These are phyloP conservation scores for Mormyrus proboscirostris DNA, from an alignment of 2,797 vertebrate species.

Conservation along the genomic window DNA sequence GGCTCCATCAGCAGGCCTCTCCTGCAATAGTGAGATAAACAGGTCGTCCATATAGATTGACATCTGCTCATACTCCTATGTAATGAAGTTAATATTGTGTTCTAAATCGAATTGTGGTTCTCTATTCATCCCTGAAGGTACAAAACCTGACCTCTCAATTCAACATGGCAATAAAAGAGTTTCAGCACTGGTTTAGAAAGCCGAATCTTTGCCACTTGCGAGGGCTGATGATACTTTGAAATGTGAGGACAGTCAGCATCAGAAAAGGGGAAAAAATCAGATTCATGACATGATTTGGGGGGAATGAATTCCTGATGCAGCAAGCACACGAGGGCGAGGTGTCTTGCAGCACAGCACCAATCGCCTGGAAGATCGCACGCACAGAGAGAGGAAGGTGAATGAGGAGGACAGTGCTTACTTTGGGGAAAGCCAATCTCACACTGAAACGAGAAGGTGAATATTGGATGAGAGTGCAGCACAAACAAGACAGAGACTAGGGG, in stretches of 20 bases:
- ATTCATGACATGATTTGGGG: background rate
- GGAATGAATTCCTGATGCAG: background rate
- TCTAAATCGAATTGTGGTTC: slow-evolving; percentile 8
- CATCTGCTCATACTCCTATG: slow-evolving; percentile 11
- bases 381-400: background rate
- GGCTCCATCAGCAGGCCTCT: background rate
- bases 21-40: slow-evolving; percentile 19
- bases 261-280: background rate
- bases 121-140: background rate
- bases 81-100: slow-evolving; percentile 20
- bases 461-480: background rate
- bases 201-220: background rate
- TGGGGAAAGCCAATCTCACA: background rate
- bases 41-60: slow-evolving; percentile 31
- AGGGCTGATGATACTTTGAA: background rate
- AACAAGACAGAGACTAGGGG: background rate
- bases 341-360: background rate
- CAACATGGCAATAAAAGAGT: background rate
- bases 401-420: background rate
- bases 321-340: background rate
- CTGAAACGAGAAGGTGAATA: background rate
- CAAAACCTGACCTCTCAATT: background rate
- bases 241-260: background rate
- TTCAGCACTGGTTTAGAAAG: background rate
- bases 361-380: background rate